Conservation (phyloP, 1,140 invertebrate species). For the Fopius arisanus region DNA sequence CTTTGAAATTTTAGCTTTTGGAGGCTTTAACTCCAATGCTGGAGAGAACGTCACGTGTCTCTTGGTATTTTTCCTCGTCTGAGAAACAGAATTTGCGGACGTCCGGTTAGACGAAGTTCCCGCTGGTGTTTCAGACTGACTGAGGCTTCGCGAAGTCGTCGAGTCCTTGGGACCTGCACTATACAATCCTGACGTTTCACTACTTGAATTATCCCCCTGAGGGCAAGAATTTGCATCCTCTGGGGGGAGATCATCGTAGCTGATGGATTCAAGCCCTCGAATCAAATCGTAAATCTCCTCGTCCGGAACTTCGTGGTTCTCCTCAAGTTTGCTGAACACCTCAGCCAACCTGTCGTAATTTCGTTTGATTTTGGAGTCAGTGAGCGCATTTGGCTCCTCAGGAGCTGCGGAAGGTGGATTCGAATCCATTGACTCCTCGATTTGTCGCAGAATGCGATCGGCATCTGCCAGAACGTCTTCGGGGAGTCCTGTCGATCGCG, state of each 20-base stretch:
- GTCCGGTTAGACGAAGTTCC: neutral
- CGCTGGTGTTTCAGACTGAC: neutral
- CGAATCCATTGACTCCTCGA: conserved; percentile 6
- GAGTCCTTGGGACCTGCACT: neutral
- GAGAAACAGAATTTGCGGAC: neutral
- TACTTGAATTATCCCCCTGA: no score
- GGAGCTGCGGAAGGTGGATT: neutral
- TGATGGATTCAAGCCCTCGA: neutral
- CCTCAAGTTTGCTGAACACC: neutral
- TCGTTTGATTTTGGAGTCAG: neutral
- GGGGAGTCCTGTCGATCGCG: conserved; percentile 52
- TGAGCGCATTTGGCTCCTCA: neutral
- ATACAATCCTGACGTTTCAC: neutral
- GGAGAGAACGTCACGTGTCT: neutral
- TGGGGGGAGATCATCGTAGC: neutral
- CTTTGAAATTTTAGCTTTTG: neutral
- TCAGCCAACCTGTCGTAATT: neutral
- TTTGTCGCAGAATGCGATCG: neutral
- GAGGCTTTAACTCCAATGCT: neutral
- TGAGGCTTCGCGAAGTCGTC: neutral
- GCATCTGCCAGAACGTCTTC: conserved; percentile 25
- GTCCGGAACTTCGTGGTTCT: neutral
- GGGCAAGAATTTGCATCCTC: neutral
- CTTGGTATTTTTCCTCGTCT: neutral
- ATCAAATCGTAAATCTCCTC: neutral